These are phyloP conservation scores for Sparidentex hasta DNA, from an alignment of 2,797 vertebrate species.

Conservation along the genomic window DNA sequence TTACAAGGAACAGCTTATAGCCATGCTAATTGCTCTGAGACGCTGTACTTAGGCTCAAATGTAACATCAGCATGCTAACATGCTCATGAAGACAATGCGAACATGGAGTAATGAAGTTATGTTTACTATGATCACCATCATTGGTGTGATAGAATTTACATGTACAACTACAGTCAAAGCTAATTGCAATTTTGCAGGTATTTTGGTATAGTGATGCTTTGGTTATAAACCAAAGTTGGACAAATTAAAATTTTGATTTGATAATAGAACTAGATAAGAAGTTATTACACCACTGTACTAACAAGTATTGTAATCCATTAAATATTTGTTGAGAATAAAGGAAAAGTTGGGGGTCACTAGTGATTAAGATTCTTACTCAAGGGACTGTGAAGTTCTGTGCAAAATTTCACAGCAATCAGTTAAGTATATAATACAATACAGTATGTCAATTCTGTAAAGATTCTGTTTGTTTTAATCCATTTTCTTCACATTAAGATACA, in stretches of 20 bases:
- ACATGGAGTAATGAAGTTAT: not conserved
- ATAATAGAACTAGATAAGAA: not conserved
- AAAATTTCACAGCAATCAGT: not conserved
- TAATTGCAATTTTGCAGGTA: not conserved
- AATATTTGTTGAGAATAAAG: not conserved
- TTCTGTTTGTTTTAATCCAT: not conserved
- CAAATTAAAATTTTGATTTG: not conserved
- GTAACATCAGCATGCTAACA: not conserved
- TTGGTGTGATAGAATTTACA: too few species aligned
- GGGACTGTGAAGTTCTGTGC: not conserved
- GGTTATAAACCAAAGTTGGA: not conserved
- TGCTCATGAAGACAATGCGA: not conserved
- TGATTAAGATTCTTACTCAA: not conserved
- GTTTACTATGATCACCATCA: not conserved
- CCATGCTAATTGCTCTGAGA: not conserved
- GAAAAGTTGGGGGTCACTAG: not conserved
- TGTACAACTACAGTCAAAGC: not conserved
- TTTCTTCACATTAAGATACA: conserved; percentile 67
- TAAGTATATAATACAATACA: too few species aligned
- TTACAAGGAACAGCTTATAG: not conserved
- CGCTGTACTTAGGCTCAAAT: not conserved
- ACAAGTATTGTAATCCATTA: not conserved
- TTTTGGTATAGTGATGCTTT: not conserved
- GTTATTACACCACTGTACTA: not conserved
- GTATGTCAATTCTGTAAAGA: not conserved